Evolutionary conservation across 2,888 invertebrate genomes (phyloP).

Genomic region (Epinotia ramella): DNA sequence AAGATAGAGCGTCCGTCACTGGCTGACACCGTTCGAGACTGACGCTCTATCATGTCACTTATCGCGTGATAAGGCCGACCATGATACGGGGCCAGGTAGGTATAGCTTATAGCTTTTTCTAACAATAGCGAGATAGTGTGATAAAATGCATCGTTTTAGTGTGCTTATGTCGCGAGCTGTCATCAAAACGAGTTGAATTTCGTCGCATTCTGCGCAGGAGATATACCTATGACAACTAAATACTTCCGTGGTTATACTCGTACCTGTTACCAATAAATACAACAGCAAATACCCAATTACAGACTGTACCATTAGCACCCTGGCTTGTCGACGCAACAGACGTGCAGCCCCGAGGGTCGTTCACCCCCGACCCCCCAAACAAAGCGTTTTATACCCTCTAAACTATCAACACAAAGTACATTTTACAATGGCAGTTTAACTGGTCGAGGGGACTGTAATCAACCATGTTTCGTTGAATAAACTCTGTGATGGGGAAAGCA

Average conservation of each 20-base stretch:
- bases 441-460: constrained; percentile 44
- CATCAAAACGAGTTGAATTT: not conserved
- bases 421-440: constrained; percentile 36
- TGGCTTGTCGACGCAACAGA: constrained; percentile 61
- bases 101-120: too few species aligned
- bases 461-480: constrained; percentile 46
- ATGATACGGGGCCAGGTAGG: too few species aligned
- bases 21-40: too few species aligned
- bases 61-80: too few species aligned
- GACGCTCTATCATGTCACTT: too few species aligned
- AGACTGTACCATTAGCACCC: constrained; percentile 48
- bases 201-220: not conserved
- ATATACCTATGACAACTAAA: not conserved
- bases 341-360: constrained; percentile 66
- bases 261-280: constrained; percentile 44
- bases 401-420: constrained; percentile 41
- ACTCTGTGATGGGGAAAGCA: constrained; percentile 47
- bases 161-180: not conserved
- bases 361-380: constrained; percentile 59
- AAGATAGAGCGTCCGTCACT: too few species aligned
- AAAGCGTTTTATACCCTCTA: constrained; percentile 46
- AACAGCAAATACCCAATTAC: constrained; percentile 42
- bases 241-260: not conserved
- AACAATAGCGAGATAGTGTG: too few species aligned
- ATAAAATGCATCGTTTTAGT: not conserved